Base-by-base conservation (phyloP, 2,797 vertebrate genomes). In the Gymnothorax javanicus region DNA sequence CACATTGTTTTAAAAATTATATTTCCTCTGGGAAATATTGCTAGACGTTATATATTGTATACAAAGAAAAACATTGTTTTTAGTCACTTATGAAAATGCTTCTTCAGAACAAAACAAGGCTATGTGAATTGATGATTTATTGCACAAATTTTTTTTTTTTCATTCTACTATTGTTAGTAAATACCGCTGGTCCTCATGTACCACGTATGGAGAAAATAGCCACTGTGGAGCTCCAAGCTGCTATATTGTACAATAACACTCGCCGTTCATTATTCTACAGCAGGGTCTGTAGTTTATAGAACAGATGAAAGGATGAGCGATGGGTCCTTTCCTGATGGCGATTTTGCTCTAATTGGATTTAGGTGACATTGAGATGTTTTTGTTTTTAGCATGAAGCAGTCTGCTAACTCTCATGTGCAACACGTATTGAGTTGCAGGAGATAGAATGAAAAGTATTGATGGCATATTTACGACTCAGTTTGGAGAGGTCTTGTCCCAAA, bases 381-480 rank as follows among this genome's bases (percentile, higher is more conserved):
- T 17, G 33, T 73, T 73, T 13, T 27, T 73, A 27, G 2, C 67
- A 43, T 75, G 71, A 43, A 75, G 27, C 27, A 75, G 71, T 75
- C 71, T 75, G 27, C 20, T 43, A 75, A 75, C 27, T 33, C 43
- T 33, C 27, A 73, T 12, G 12, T 25, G 64, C n/a, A 69, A 25
- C 64, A n/a, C 2, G 27, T 75, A 75, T 75, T 43, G 71, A 75
- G 71, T 75, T 75, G 71, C 71, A 75, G 71, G 33, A 43, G 71
- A 43, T 75, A 43, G 71, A 75, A 15, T 33, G 17, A 13, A 15
- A 9, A 27, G 71, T 43, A 75, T 75, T 75, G 71, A 75, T 75
- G 25, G 27, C 25, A 75, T 75, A 75, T 75, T 75, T 75, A 33
- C 43, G 71, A 75, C 43, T 75, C 43, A 13, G 27, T 75, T 75